These are phyloP conservation scores for Apotomis turbidana DNA, from an alignment of 2,888 invertebrate species.

Conservation along the genomic window DNA sequence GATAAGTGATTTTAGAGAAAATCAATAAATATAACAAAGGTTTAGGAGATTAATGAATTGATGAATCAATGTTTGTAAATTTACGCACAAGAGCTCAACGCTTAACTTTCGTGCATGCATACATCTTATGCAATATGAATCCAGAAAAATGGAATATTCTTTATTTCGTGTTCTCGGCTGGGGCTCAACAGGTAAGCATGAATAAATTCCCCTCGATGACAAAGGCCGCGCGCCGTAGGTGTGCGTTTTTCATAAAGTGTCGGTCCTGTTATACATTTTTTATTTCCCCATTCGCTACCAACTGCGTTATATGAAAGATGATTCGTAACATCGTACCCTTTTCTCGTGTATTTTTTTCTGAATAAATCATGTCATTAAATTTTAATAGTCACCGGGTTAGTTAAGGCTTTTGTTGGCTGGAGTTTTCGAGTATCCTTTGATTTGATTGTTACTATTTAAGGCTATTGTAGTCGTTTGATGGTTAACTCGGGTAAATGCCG, in stretches of 20 bases:
- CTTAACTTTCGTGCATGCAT: constrained; percentile 57
- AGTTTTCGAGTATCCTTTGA: constrained; percentile 73
- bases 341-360: constrained; percentile 76
- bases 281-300: constrained; percentile 84
- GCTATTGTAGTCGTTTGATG: constrained; percentile 74
- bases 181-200: constrained; percentile 79
- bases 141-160: constrained; percentile 82
- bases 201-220: constrained; percentile 81
- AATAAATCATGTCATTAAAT: constrained; percentile 84
- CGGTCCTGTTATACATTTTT: constrained; percentile 82
- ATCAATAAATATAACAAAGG: too few species aligned
- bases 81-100: constrained; percentile 26
- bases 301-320: constrained; percentile 84
- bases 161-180: constrained; percentile 79
- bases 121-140: constrained; percentile 74
- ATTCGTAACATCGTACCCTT: constrained; percentile 82
- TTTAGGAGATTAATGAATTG: too few species aligned
- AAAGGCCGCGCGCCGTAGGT: constrained; percentile 75
- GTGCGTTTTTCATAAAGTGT: constrained; percentile 82
- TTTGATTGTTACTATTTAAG: constrained; percentile 81
- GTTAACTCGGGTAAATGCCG: constrained; percentile 80
- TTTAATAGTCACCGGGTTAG: constrained; percentile 83
- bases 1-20: too few species aligned
- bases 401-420: constrained; percentile 78
- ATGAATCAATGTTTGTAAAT: too few species aligned